Base-by-base conservation (phyloP, 2,797 vertebrate genomes). In the Knipowitschia caucasica region DNA sequence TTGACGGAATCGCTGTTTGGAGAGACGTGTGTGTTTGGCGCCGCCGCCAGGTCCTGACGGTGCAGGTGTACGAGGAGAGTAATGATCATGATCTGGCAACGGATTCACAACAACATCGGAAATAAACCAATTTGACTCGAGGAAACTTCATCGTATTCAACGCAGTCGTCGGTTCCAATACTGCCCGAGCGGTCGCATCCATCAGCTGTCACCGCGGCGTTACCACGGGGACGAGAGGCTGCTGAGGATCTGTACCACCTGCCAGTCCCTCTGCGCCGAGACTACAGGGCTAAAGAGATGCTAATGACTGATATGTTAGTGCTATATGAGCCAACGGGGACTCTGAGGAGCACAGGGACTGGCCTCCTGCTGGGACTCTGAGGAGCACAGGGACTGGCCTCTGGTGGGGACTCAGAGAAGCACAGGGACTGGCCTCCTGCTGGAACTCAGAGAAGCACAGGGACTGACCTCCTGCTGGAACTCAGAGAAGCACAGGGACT, bases 191-290 rank as follows among this genome's bases (percentile, higher is more conserved):
- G 59, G 71, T 74, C 78, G 59, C 78, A 80, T 81, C 81, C 75
- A 73, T 83, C 81, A 80, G 64, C 49, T 50, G 49, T 62, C 63
- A 77, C 29, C 75, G 69, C 69, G 42, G 55, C 60, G 62, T 81
- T 78, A 71, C 81, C 80, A 63, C 75, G 79, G 79, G 77, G 77
- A 82, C 52, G 61, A 60, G 39, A 38, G 73, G 59, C 66, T 56
- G 75, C 45, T 73, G 69, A 78, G 75, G 80, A 84, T 83, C 63
- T 81, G 79, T 78, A 76, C 79, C 85, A 85, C 79, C 85, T 86
- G 87, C 83, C 82, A 85, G n/a, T n/a, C n/a, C n/a, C 59, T 81
- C 80, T 69, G 5, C 31, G n/a, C n/a, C n/a, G n/a, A n/a, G n/a
- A n/a, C n/a, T n/a, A n/a, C n/a, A n/a, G n/a, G n/a, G n/a, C n/a